Evolutionary conservation across 1,140 invertebrate genomes (phyloP), one percentile per base, ranked within the genome.

Genomic region (Drosophila paulistorum): DNA sequence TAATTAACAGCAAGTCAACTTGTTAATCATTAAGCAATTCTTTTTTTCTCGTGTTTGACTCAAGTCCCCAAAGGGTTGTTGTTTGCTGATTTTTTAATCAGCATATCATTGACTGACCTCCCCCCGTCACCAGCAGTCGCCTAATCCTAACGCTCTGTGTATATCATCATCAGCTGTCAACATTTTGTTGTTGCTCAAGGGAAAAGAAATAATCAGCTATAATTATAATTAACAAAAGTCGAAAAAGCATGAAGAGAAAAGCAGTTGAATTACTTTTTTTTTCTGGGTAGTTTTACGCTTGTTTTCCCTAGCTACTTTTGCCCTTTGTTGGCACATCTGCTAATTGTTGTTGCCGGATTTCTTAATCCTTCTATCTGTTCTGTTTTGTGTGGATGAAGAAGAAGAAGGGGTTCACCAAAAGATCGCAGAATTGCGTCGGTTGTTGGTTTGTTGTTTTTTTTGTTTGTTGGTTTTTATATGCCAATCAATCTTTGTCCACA

Each of bases 1-100:
- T 87, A 85, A 89, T 89, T 81, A 85, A 79, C 65, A 79, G 14
- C 85, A 77, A 89, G 85, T 89, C 85, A 89, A 90, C 85, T 89
- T 90, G 85, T 89, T 89, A 90, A 85, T 89, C 85, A 89, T 90
- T 77, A 55, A 76, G 70, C 84, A 78, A 84, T 89, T 59, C 7
- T 51, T 51, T 51, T 51, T 23, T 6, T 82, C 76, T 30, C 4
- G 23, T 4, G 59, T 39, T 37, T 17, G 37, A 45, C 63, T 71
- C 60, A 65, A 81, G 69, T 63, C 80, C 84, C 78, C 58, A 90
- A 89, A 89, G 85, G 85, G 85, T 89, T 89, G 84, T 71, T 68
- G 30, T 7, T 70, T 68, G 67, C 37, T 81, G 84, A 81, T 87
- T 89, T 87, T 89, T 86, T 82, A 86, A 86, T 86, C 83, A 73